Evolutionary conservation across 2,888 invertebrate genomes (phyloP).

Genomic region (Unio delphinus): DNA sequence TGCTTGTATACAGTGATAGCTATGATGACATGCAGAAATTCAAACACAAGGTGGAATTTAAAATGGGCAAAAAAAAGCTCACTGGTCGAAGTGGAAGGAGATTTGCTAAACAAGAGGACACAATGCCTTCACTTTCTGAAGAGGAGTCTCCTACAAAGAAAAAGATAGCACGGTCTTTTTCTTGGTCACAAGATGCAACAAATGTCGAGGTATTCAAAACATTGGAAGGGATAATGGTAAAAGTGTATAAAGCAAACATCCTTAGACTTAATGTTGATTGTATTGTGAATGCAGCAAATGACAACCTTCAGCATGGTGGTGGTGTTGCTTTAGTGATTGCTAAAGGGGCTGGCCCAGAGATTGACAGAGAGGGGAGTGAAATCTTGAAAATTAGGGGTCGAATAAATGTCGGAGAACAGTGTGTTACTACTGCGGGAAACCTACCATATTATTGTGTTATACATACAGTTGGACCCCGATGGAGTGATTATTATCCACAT

Average conservation of each 20-base stretch:
- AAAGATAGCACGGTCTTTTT: too few species aligned
- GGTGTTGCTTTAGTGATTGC: conserved; percentile 35
- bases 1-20: too few species aligned
- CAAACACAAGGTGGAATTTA: too few species aligned
- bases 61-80: too few species aligned
- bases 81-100: too few species aligned
- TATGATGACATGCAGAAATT: too few species aligned
- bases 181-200: too few species aligned
- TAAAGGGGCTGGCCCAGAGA: conserved; percentile 22
- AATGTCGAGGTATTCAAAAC: too few species aligned
- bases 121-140: too few species aligned
- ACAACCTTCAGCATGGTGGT: conserved; percentile 22
- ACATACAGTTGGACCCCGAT: conserved; percentile 30
- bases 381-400: conserved; percentile 6
- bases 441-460: conserved; percentile 21
- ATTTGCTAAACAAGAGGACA: too few species aligned
- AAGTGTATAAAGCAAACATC: conserved; percentile 26
- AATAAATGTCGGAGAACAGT: conserved; percentile 4
- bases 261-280: conserved; percentile 22
- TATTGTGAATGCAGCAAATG: conserved; percentile 41
- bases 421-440: conserved; percentile 17
- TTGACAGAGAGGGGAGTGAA: conserved; percentile 20
- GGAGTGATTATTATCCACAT: conserved; percentile 12
- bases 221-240: conserved; percentile 8
- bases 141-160: too few species aligned